phyloP scores from a whole-genome alignment of 2,888 invertebrate species.

The Andrena dorsata region DNA sequence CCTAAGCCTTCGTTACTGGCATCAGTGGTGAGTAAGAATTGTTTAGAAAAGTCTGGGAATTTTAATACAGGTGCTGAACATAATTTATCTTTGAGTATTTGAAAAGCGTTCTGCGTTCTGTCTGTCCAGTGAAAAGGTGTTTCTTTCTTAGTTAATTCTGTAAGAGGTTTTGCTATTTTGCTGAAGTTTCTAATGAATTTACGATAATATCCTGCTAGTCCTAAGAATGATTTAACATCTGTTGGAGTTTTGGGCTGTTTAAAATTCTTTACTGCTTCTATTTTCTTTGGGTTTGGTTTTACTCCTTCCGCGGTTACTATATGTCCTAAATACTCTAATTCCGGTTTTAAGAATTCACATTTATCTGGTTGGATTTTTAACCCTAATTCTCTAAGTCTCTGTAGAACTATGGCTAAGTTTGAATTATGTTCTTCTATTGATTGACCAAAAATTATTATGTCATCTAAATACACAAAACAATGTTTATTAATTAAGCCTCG shows the following conservation, averaged over 20 bases:
- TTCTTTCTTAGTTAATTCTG: constrained; percentile 8
- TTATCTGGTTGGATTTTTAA: constrained; percentile 25
- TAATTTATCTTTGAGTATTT: not conserved
- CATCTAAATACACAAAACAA: not conserved
- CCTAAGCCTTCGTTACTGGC: constrained; percentile 7
- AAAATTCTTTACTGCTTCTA: constrained; percentile 10
- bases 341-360: constrained; percentile 26
- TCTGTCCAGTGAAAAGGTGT: not conserved
- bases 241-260: not conserved
- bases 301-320: constrained; percentile 17
- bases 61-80: not conserved
- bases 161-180: constrained; percentile 10
- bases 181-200: constrained; percentile 13
- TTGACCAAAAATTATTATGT: constrained; percentile 4
- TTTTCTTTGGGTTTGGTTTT: constrained; percentile 24
- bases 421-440: constrained; percentile 8
- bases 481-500: not conserved
- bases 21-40: not conserved
- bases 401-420: constrained; percentile 2
- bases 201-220: not conserved
- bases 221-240: constrained; percentile 13
- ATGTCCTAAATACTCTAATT: constrained; percentile 22
- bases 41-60: constrained; percentile 6
- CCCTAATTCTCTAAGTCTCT: constrained; percentile 9
- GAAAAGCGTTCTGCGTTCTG: not conserved